phyloP scores from a whole-genome alignment of 2,797 vertebrate species.

The Cynodonichthys magdalenae region DNA sequence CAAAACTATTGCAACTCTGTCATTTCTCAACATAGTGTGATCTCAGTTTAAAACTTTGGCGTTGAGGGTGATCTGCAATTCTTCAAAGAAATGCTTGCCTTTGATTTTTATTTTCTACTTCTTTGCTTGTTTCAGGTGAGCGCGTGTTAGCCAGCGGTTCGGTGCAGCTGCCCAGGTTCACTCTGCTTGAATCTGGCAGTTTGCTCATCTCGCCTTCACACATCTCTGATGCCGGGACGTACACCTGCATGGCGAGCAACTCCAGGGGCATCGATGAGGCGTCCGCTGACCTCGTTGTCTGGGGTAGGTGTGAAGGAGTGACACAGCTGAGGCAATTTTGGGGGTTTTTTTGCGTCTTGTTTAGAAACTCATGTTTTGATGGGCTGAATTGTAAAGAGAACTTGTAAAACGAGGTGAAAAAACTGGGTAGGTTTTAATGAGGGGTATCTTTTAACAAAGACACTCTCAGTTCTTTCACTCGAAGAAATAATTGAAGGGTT shows the following conservation, averaged over 20 bases:
- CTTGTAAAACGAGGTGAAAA: background rate
- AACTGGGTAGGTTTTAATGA: background rate
- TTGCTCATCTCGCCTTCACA: constrained; percentile 92
- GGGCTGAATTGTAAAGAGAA: background rate
- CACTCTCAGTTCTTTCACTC: constrained; percentile 22
- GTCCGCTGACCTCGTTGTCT: constrained; percentile 90
- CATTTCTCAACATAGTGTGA: background rate
- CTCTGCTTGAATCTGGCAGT: constrained; percentile 94
- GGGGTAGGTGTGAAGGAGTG: constrained; percentile 80
- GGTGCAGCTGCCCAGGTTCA: constrained; percentile 93
- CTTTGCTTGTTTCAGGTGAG: constrained; percentile 79
- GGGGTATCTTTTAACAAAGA: constrained; percentile 16
- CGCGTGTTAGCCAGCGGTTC: constrained; percentile 94
- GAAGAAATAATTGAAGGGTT: constrained; percentile 26
- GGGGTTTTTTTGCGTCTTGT: background rate
- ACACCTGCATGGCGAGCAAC: constrained; percentile 95
- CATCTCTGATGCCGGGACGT: constrained; percentile 90
- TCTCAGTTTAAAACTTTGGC: no score
- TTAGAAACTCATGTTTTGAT: background rate
- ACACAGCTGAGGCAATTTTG: no score
- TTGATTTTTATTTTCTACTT: background rate
- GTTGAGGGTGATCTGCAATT: no score
- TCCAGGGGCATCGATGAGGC: constrained; percentile 94
- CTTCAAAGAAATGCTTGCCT: no score
- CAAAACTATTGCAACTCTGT: no score